phyloP scores from a whole-genome alignment of 2,888 invertebrate species.

The Caenorhabditis wallacei region DNA sequence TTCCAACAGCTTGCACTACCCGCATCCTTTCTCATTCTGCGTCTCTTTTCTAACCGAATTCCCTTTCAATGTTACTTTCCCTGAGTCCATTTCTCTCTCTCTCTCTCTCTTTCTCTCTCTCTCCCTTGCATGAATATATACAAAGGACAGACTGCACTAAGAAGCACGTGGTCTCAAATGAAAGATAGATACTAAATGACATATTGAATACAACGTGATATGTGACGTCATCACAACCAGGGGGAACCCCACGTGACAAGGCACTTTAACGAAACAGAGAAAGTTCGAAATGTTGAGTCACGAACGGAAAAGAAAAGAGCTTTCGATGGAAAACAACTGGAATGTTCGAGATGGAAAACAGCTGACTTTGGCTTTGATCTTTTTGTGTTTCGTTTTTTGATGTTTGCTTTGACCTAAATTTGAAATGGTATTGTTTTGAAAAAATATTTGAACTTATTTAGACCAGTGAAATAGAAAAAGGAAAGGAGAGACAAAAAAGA shows the following conservation, averaged over 20 bases:
- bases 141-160: slow-evolving; percentile 39
- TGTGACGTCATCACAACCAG: slow-evolving; percentile 5
- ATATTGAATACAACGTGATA: slow-evolving; percentile 38
- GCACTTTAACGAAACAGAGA: slow-evolving; percentile 27
- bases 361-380: no score
- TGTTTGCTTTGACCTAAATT: no score
- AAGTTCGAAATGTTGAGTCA: slow-evolving; percentile 34
- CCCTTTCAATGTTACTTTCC: slow-evolving; percentile 37
- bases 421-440: no score
- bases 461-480: no score
- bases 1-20: slow-evolving; percentile 36
- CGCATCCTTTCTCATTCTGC: slow-evolving; percentile 34
- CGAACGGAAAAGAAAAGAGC: slow-evolving; percentile 3
- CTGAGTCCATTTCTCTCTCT: slow-evolving; percentile 30
- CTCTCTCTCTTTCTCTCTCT: slow-evolving; percentile 20
- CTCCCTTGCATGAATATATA: slow-evolving; percentile 19
- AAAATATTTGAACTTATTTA: no score
- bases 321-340: slow-evolving; percentile 14
- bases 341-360: slow-evolving; percentile 18
- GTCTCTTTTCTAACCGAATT: slow-evolving; percentile 25
- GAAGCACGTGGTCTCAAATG: slow-evolving; percentile 31
- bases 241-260: slow-evolving; percentile 33
- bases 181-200: neutral
- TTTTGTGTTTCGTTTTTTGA: neutral
- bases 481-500: no score